Evolutionary conservation across 1,140 invertebrate genomes (phyloP).

Genomic region (Bombyx mandarina): DNA sequence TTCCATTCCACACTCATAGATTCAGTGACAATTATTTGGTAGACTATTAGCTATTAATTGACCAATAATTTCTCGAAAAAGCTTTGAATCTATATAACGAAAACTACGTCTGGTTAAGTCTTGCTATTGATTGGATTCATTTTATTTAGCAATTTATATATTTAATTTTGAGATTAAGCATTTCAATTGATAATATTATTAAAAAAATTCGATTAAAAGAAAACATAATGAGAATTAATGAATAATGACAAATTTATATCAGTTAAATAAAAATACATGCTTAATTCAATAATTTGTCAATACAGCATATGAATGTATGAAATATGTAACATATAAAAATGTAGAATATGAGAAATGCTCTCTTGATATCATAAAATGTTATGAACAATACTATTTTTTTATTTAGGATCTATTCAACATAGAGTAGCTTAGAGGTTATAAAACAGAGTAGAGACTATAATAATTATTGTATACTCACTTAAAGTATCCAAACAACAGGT

Average conservation of each 20-base stretch:
- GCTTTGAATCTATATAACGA: no score
- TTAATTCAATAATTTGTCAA: neutral
- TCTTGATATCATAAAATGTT: neutral
- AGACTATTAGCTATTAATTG: no score
- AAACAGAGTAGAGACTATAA: slow-evolving; percentile 3
- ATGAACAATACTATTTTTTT: no score
- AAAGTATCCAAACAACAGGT: slow-evolving; percentile 42
- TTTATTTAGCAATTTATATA: no score
- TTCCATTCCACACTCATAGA: slow-evolving; percentile 10
- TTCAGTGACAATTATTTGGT: no score
- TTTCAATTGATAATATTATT: no score
- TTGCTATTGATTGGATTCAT: no score
- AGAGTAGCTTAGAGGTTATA: neutral
- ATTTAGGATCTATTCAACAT: neutral
- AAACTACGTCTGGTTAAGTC: no score
- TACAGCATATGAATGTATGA: neutral
- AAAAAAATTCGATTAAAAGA: no score
- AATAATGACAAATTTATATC: neutral
- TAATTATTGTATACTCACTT: slow-evolving; percentile 25
- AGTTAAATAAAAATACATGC: neutral
- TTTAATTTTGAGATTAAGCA: no score
- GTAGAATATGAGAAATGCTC: neutral
- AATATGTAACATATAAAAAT: neutral
- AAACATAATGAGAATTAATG: neutral
- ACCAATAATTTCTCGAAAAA: no score